Conservation (phyloP, 2,113 vertebrate genomes). For the Clinocottus analis region DNA sequence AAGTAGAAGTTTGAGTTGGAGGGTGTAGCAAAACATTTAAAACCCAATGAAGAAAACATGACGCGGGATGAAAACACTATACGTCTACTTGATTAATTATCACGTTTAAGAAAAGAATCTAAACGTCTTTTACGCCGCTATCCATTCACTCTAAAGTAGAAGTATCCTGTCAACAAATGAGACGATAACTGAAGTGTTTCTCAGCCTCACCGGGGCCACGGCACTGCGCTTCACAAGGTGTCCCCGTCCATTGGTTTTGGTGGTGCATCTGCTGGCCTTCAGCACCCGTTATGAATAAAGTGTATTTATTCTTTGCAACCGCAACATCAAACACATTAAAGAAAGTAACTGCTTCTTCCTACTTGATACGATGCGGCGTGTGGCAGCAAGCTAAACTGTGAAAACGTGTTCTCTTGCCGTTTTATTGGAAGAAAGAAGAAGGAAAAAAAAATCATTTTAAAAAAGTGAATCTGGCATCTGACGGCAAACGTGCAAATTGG, state of each 20-base stretch:
- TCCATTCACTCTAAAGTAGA: conserved; percentile 22
- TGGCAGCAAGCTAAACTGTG: not conserved
- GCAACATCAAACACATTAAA: not conserved
- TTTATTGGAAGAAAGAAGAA: not conserved
- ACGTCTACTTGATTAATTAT: not conserved
- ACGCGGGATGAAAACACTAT: not conserved
- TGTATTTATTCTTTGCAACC: not conserved
- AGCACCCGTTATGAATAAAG: not conserved
- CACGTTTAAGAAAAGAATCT: conserved; percentile 8
- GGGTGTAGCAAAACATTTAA: not conserved
- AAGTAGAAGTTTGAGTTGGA: too few relatives aligned
- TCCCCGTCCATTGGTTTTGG: not conserved
- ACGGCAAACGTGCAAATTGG: conserved; percentile 11
- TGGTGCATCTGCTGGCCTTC: conserved; percentile 2
- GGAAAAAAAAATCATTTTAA: not conserved
- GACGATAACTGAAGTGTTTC: conserved; percentile 14
- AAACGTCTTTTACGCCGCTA: not conserved
- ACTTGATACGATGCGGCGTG: not conserved
- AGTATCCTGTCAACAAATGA: conserved; percentile 26
- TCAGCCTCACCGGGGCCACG: conserved; percentile 3
- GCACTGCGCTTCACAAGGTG: not conserved
- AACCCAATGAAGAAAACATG: not conserved
- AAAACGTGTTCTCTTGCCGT: not conserved
- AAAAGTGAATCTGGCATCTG: not conserved
- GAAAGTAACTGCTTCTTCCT: not conserved